Evolutionary conservation across 2,888 invertebrate genomes (phyloP).

Genomic region (Anodontia alba): DNA sequence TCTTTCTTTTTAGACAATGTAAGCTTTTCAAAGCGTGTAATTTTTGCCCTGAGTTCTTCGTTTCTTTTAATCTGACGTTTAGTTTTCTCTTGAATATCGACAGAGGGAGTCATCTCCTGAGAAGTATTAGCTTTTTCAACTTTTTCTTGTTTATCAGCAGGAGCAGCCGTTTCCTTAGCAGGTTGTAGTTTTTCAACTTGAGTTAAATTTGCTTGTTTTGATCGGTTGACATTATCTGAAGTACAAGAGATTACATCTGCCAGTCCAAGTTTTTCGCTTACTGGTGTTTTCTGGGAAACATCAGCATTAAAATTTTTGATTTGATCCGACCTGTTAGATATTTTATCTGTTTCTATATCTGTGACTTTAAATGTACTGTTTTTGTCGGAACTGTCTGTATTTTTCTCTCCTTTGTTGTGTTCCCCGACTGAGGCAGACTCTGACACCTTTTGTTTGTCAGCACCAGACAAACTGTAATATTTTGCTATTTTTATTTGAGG

Average conservation of each 20-base stretch:
- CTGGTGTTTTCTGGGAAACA: too few relatives aligned
- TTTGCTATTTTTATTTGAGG: constrained; percentile 44
- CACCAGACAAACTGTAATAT: constrained; percentile 50
- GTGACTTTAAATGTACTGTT: too few relatives aligned
- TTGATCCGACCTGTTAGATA: too few relatives aligned
- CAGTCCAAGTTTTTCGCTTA: too few relatives aligned
- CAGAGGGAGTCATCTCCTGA: not conserved
- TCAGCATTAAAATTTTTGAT: too few relatives aligned
- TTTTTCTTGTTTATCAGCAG: not conserved
- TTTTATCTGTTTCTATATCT: too few relatives aligned
- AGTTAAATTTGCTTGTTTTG: not conserved
- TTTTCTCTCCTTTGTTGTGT: too few relatives aligned
- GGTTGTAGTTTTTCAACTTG: not conserved
- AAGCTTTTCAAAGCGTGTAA: constrained; percentile 14
- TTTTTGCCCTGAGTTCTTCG: not conserved
- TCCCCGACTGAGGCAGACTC: too few relatives aligned
- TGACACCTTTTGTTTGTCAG: not conserved
- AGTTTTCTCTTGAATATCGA: not conserved
- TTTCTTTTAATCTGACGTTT: not conserved
- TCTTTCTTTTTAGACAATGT: constrained; percentile 9
- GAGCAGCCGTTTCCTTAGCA: not conserved
- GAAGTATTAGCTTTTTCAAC: not conserved
- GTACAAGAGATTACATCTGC: too few relatives aligned
- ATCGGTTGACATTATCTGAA: too few relatives aligned
- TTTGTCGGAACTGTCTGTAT: too few relatives aligned